phyloP scores from a whole-genome alignment of 1,140 invertebrate species.

The Sinonovacula constricta region DNA sequence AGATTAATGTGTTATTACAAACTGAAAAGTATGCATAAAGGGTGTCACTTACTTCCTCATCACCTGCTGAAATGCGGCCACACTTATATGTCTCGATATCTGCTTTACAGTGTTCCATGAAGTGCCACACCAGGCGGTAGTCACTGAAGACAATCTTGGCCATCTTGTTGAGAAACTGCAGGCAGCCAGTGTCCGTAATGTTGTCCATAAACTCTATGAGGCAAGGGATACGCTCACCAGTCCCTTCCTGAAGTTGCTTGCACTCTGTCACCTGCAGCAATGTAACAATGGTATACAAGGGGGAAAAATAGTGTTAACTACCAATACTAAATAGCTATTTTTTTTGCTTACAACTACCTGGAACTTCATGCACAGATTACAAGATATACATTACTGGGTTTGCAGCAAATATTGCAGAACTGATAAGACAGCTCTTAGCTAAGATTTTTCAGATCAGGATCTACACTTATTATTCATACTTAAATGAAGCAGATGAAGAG shows the following conservation, averaged over 20 bases:
- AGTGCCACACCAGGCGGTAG: conserved; percentile 89
- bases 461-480: too few relatives aligned
- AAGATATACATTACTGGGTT: too few relatives aligned
- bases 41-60: conserved; percentile 75
- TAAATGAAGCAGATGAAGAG: too few relatives aligned
- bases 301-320: too few relatives aligned
- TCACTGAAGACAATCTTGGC: conserved; percentile 91
- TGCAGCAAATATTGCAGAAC: too few relatives aligned
- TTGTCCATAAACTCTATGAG: conserved; percentile 88
- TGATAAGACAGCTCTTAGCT: too few relatives aligned
- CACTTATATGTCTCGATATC: conserved; percentile 89
- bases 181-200: conserved; percentile 84
- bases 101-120: conserved; percentile 87
- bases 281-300: conserved; percentile 2
- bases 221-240: conserved; percentile 85
- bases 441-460: too few relatives aligned
- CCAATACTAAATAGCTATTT: too few relatives aligned
- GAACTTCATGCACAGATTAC: too few relatives aligned
- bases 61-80: conserved; percentile 84
- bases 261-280: conserved; percentile 75
- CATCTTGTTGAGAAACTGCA: conserved; percentile 86
- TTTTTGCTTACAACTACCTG: too few relatives aligned
- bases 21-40: too few relatives aligned
- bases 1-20: too few relatives aligned
- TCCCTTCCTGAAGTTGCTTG: conserved; percentile 50